phyloP scores from a whole-genome alignment of 2,797 vertebrate species.

The Trachurus trachurus region DNA sequence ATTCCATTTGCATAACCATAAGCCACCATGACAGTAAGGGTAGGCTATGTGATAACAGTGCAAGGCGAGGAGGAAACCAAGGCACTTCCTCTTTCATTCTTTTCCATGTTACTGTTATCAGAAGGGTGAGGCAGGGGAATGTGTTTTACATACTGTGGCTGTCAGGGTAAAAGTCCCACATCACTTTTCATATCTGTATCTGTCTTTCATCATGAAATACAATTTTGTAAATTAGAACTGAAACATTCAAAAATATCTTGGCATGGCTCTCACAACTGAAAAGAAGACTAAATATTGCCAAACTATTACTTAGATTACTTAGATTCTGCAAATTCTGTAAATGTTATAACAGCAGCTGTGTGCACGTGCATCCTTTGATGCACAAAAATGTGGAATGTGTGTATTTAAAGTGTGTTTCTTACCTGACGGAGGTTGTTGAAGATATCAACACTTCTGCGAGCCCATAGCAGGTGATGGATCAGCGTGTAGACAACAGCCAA shows the following conservation, averaged over 20 bases:
- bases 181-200: not conserved
- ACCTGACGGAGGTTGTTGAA: slow-evolving; percentile 95
- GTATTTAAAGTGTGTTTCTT: slow-evolving; percentile 30
- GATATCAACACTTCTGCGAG: slow-evolving; percentile 83
- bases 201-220: slow-evolving; percentile 1
- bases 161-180: slow-evolving; percentile 14
- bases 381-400: not conserved
- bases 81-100: slow-evolving; percentile 79
- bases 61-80: slow-evolving; percentile 66
- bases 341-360: not conserved
- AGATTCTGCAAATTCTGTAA: not conserved
- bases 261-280: not conserved
- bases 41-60: slow-evolving; percentile 35
- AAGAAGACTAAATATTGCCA: not conserved
- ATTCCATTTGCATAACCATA: slow-evolving; percentile 59
- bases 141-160: slow-evolving; percentile 23
- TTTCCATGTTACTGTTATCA: slow-evolving; percentile 69
- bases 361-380: not conserved
- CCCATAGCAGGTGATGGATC: slow-evolving; percentile 81
- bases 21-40: slow-evolving; percentile 49
- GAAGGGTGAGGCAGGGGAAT: slow-evolving; percentile 46
- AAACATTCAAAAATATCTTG: not conserved
- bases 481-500: slow-evolving; percentile 75
- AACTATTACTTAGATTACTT: not conserved
- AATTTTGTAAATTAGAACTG: not conserved